These are phyloP conservation scores for Monochamus alternatus DNA, from an alignment of 2,888 invertebrate species.

Conservation along the genomic window DNA sequence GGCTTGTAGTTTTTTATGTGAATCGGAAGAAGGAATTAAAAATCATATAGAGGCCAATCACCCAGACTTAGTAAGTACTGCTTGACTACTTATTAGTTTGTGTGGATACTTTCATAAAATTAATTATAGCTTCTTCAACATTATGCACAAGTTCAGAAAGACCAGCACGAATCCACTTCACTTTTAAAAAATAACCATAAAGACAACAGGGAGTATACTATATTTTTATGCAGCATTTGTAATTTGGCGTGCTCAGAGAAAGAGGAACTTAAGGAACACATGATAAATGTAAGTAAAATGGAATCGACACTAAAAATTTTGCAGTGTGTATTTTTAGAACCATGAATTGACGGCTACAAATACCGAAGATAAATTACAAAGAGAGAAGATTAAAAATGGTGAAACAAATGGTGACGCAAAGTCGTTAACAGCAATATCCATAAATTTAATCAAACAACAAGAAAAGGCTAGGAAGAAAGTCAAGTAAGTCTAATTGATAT, in stretches of 20 bases:
- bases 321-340: constrained; percentile 22
- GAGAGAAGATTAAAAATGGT: neutral
- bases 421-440: constrained; percentile 37
- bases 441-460: constrained; percentile 58
- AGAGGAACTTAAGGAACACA: constrained; percentile 72
- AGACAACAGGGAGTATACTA: constrained; percentile 49
- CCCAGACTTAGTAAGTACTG: constrained; percentile 53
- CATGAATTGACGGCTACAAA: constrained; percentile 19
- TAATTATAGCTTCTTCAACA: constrained; percentile 38
- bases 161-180: constrained; percentile 15
- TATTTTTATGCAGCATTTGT: constrained; percentile 73
- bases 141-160: neutral
- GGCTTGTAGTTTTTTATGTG: constrained; percentile 64
- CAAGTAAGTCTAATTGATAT: constrained; percentile 53
- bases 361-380: constrained; percentile 15
- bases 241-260: constrained; percentile 70
- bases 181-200: constrained; percentile 37
- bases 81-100: neutral
- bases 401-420: constrained; percentile 9
- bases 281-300: constrained; percentile 68
- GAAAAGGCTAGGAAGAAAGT: constrained; percentile 61
- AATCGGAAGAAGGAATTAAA: constrained; percentile 62
- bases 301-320: neutral
- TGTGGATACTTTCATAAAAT: constrained; percentile 7
- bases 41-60: constrained; percentile 62